A percentile compares a stretch with the other conserved stretches of the same genome.
Conservation (phyloP, 2,888 invertebrate genomes). For the Fragum fragum region DNA sequence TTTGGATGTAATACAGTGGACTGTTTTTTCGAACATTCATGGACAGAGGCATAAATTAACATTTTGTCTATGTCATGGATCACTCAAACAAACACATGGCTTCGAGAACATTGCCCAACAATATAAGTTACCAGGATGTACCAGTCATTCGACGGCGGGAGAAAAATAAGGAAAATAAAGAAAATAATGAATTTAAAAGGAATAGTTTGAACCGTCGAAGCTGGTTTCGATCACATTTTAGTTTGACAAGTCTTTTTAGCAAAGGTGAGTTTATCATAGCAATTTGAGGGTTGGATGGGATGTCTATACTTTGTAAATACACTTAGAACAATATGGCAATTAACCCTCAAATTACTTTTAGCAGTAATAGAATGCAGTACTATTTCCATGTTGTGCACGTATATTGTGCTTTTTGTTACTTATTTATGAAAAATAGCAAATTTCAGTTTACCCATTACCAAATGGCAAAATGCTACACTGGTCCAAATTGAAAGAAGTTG, state of each 20-base stretch:
- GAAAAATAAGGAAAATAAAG: constrained; percentile 52
- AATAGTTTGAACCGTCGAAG: constrained; percentile 53
- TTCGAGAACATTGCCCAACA: constrained; percentile 16
- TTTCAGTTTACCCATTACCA: too few relatives aligned
- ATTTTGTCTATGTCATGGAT: constrained; percentile 7
- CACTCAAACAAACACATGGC: constrained; percentile 15
- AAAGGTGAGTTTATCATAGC: constrained; percentile 64
- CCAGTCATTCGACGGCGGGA: constrained; percentile 60
- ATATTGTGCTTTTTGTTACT: too few relatives aligned
- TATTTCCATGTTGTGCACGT: too few relatives aligned
- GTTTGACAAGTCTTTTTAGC: constrained; percentile 63
- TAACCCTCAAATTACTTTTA: too few relatives aligned
- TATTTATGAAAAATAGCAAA: too few relatives aligned
- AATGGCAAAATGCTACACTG: too few relatives aligned
- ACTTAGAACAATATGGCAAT: too few relatives aligned
- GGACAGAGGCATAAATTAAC: too few relatives aligned
- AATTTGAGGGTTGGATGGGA: too few relatives aligned
- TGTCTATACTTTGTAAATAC: too few relatives aligned
- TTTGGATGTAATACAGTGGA: constrained; percentile 9
- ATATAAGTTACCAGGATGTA: constrained; percentile 31
- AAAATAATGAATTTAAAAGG: constrained; percentile 42
- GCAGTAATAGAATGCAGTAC: too few relatives aligned
- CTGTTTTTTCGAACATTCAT: neutral
- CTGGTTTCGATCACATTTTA: constrained; percentile 67
- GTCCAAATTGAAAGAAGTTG: too few relatives aligned